These are phyloP conservation scores for Dicyrtomina minuta DNA, from an alignment of 2,888 invertebrate species.

Conservation along the genomic window DNA sequence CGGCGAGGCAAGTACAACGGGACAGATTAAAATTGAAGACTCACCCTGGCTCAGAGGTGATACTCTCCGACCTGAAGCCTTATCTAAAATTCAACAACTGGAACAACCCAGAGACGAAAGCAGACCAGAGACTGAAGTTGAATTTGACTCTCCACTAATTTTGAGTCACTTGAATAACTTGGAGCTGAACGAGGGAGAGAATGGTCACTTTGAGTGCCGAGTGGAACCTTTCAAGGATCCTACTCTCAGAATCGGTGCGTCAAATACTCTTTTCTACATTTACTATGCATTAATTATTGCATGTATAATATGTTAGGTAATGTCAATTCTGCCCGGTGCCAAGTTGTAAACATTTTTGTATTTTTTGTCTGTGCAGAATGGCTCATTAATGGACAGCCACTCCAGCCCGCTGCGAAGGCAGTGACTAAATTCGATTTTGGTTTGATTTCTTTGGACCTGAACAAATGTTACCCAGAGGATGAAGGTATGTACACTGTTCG, in stretches of 20 bases:
- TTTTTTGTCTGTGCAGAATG: slow-evolving; percentile 22
- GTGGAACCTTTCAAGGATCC: slow-evolving; percentile 90
- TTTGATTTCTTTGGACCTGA: slow-evolving; percentile 86
- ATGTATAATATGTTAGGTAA: too few species aligned
- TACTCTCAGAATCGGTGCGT: slow-evolving; percentile 69
- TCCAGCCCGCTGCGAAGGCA: slow-evolving; percentile 81
- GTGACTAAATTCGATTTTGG: slow-evolving; percentile 95
- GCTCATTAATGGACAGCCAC: slow-evolving; percentile 16
- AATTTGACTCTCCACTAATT: slow-evolving; percentile 88
- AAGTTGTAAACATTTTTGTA: too few species aligned
- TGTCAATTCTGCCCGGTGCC: too few species aligned
- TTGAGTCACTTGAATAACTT: slow-evolving; percentile 88
- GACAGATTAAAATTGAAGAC: slow-evolving; percentile 79
- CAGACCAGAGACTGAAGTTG: slow-evolving; percentile 70
- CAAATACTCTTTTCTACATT: neutral
- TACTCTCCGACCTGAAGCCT: slow-evolving; percentile 80
- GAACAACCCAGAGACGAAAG: slow-evolving; percentile 74
- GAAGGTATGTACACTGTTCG: slow-evolving; percentile 89
- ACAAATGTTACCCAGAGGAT: slow-evolving; percentile 81
- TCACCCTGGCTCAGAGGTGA: slow-evolving; percentile 81
- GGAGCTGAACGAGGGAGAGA: slow-evolving; percentile 89
- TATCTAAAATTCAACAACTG: slow-evolving; percentile 79
- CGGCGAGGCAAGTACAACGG: slow-evolving; percentile 92
- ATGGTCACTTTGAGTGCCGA: slow-evolving; percentile 90
- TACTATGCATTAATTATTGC: too few species aligned